phyloP scores from a whole-genome alignment of 2,888 invertebrate genomes.

The Tenthredo mesomela region DNA sequence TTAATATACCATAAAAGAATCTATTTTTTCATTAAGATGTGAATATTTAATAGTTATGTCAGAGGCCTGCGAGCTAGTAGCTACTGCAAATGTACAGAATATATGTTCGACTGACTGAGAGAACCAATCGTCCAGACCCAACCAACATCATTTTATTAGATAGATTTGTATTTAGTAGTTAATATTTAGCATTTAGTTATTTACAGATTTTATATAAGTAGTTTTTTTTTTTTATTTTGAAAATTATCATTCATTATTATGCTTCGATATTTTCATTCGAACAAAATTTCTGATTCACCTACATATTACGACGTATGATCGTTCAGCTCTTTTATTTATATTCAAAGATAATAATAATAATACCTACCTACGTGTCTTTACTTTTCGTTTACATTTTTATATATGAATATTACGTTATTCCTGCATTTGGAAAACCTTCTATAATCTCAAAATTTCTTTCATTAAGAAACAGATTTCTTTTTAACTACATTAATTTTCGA shows the following conservation, averaged over 20 bases:
- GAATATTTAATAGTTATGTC: slow-evolving; percentile 41
- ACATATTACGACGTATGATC: slow-evolving; percentile 18
- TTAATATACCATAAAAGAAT: slow-evolving; percentile 22
- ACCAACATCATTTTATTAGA: slow-evolving; percentile 30
- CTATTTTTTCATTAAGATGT: slow-evolving; percentile 40
- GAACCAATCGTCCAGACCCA: slow-evolving; percentile 40
- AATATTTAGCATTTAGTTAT: slow-evolving; percentile 41
- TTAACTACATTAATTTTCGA: background rate
- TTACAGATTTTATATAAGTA: slow-evolving; percentile 40
- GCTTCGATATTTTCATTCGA: background rate
- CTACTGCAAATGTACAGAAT: slow-evolving; percentile 19
- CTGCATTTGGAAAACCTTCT: background rate
- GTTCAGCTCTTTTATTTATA: slow-evolving; percentile 35
- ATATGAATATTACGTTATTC: slow-evolving; percentile 38
- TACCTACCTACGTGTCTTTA: slow-evolving; percentile 40
- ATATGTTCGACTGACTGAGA: background rate
- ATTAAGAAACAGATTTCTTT: background rate
- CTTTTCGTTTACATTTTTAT: slow-evolving; percentile 15
- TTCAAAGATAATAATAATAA: slow-evolving; percentile 19
- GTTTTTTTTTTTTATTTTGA: slow-evolving; percentile 17
- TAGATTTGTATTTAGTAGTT: slow-evolving; percentile 44
- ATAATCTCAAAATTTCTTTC: slow-evolving; percentile 9
- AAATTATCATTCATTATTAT: slow-evolving; percentile 2
- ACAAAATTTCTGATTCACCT: slow-evolving; percentile 8
- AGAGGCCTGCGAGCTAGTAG: slow-evolving; percentile 15